Evolutionary conservation across 2,888 invertebrate species (phyloP).

Genomic region (Gerris lacustris): DNA sequence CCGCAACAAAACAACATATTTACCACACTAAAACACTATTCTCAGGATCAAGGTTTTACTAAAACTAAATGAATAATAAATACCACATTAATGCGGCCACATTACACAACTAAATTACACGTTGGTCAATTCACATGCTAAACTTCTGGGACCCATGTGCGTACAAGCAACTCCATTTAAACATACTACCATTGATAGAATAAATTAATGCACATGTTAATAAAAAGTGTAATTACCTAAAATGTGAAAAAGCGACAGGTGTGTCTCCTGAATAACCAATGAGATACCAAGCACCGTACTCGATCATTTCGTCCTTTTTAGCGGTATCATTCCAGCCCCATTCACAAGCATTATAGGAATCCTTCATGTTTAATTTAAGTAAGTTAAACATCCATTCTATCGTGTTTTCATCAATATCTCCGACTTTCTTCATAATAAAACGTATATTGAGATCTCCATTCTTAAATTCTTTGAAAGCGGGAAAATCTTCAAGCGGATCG

Average conservation of each 20-base stretch:
- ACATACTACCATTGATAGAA: too few species aligned
- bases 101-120: too few species aligned
- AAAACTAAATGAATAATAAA: too few species aligned
- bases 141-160: too few species aligned
- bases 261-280: conserved; percentile 45
- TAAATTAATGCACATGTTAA: too few species aligned
- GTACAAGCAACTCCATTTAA: too few species aligned
- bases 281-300: conserved; percentile 60
- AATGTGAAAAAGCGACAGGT: conserved; percentile 64
- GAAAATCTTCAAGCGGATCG: conserved; percentile 23
- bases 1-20: too few species aligned
- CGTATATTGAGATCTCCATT: conserved; percentile 16
- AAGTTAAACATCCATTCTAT: conserved; percentile 60
- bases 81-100: too few species aligned
- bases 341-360: conserved; percentile 60
- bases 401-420: conserved; percentile 16
- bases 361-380: conserved; percentile 66
- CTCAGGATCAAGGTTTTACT: too few species aligned
- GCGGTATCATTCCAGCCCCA: conserved; percentile 70
- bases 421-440: conserved; percentile 20
- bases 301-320: conserved; percentile 59
- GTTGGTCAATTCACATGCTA: too few species aligned
- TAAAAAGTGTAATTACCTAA: not conserved
- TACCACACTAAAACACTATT: too few species aligned
- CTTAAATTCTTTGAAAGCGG: conserved; percentile 18